A percentile compares a stretch with the other conserved stretches of the same genome.
Conservation (phyloP, 2,888 invertebrate species). For the Drosophila quinaria region DNA sequence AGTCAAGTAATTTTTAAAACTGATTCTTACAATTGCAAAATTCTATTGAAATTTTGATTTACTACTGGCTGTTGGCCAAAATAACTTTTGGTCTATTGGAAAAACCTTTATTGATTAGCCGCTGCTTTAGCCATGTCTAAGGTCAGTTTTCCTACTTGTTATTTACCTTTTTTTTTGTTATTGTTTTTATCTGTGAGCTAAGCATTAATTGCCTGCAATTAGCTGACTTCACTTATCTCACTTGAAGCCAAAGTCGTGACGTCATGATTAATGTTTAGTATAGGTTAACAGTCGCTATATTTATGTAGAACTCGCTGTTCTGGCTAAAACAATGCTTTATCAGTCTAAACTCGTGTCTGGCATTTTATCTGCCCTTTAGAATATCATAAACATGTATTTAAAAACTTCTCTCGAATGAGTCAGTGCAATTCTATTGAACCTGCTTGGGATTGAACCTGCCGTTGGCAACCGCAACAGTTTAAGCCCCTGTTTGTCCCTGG, state of each 20-base stretch:
- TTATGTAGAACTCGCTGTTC: not conserved
- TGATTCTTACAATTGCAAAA: constrained; percentile 1
- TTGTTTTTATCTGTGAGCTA: constrained; percentile 42
- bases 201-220: constrained; percentile 53
- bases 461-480: constrained; percentile 44
- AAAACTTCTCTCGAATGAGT: constrained; percentile 29
- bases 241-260: constrained; percentile 22
- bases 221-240: constrained; percentile 55
- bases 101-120: constrained; percentile 13
- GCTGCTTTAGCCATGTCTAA: constrained; percentile 51
- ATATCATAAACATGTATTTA: not conserved
- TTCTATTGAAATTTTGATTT: constrained; percentile 29
- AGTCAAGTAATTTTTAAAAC: constrained; percentile 18
- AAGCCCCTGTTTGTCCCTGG: not conserved
- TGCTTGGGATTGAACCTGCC: constrained; percentile 13
- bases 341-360: not conserved
- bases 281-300: not conserved
- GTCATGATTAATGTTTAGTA: constrained; percentile 2
- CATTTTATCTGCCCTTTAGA: constrained; percentile 9
- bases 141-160: constrained; percentile 59
- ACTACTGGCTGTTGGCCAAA: constrained; percentile 46
- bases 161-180: constrained; percentile 9
- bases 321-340: not conserved
- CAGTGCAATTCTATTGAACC: constrained; percentile 47
- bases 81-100: constrained; percentile 9